Percentiles rank a stretch among this genome's conserved stretches.
These are phyloP conservation scores for Fragum sueziense DNA, from an alignment of 2,888 invertebrate genomes.

Conservation along the genomic window DNA sequence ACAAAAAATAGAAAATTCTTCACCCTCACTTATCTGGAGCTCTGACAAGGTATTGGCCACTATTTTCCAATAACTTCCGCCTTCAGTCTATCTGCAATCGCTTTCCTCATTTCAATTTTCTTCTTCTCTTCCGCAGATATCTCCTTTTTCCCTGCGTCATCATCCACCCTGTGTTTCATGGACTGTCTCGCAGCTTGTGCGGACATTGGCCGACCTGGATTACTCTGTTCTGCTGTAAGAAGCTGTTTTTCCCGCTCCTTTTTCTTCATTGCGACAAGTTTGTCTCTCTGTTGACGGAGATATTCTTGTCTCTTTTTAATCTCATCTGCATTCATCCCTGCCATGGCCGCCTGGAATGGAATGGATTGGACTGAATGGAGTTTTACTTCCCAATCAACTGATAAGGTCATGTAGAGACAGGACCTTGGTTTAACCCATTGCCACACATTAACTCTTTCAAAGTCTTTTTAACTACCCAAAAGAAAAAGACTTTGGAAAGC, in stretches of 20 bases:
- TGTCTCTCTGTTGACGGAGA: slow-evolving; percentile 93
- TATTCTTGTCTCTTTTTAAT: slow-evolving; percentile 88
- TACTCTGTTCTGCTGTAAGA: slow-evolving; percentile 85
- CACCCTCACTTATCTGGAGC: no score
- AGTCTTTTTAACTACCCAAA: no score
- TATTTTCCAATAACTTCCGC: slow-evolving; percentile 90
- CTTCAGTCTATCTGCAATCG: slow-evolving; percentile 92
- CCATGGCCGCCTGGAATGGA: slow-evolving; percentile 76
- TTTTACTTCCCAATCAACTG: no score
- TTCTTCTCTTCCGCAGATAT: slow-evolving; percentile 81
- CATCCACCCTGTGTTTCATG: slow-evolving; percentile 77
- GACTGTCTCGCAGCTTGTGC: slow-evolving; percentile 89
- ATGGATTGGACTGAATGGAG: no score
- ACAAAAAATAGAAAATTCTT: background rate
- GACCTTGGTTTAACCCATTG: no score
- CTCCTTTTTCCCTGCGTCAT: slow-evolving; percentile 41
- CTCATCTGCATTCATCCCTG: slow-evolving; percentile 77
- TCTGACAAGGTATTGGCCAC: no score
- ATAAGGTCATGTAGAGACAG: no score
- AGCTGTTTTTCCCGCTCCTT: slow-evolving; percentile 92
- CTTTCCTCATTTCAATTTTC: slow-evolving; percentile 90
- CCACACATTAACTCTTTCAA: no score
- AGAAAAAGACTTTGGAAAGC: no score
- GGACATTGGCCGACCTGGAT: slow-evolving; percentile 86
- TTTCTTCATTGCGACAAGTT: slow-evolving; percentile 93